A percentile compares a stretch with the other conserved stretches of the same genome.
phyloP scores from a whole-genome alignment of 2,797 vertebrate genomes.

The Masticophis lateralis region DNA sequence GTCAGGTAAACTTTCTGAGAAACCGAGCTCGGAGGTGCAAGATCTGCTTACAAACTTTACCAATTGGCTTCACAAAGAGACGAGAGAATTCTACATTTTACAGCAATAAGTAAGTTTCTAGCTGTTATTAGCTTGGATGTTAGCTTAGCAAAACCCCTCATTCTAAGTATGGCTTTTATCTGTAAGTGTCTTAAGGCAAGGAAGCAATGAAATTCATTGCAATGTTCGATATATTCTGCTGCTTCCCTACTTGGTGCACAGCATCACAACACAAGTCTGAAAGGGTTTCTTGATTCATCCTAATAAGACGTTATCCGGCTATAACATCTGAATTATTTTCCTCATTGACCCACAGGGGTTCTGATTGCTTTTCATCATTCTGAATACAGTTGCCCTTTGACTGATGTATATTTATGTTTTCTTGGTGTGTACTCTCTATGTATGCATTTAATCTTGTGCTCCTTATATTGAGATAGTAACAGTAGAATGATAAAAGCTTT shows the following conservation, averaged over 20 bases:
- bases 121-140: neutral
- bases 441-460: neutral
- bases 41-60: slow-evolving; percentile 84
- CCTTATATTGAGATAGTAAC: neutral
- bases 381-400: neutral
- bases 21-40: slow-evolving; percentile 77
- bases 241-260: neutral
- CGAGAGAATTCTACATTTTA: slow-evolving; percentile 88
- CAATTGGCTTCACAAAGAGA: slow-evolving; percentile 85
- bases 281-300: neutral
- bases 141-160: neutral
- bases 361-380: neutral
- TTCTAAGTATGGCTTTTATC: neutral
- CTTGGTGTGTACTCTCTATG: neutral
- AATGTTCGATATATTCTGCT: neutral
- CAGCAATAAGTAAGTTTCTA: slow-evolving; percentile 74
- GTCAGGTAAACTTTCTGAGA: slow-evolving; percentile 77
- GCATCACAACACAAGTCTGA: neutral
- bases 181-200: neutral
- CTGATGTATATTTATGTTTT: neutral
- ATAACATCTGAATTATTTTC: neutral
- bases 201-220: neutral
- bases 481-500: neutral
- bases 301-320: neutral
- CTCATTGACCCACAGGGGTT: neutral